Evolutionary conservation across 1,140 invertebrate species (phyloP), one percentile per base, ranked within the genome.

Genomic region (Stegodyphus dumicola): DNA sequence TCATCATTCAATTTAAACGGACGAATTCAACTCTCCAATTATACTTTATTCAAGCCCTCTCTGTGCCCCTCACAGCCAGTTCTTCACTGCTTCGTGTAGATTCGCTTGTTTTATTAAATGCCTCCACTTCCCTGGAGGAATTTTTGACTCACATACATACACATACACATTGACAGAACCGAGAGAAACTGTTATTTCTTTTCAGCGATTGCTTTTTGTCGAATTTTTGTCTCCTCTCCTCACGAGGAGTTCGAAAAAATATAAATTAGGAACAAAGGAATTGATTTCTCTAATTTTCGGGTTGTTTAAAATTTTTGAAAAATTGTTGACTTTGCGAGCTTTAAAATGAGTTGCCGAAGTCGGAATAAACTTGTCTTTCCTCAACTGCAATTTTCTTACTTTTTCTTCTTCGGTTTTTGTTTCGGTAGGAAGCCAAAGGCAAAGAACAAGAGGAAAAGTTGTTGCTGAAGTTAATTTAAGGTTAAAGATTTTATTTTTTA

Each of bases 1-100:
- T 71, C 77, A 71, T 80, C 77, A 80, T 80, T 80, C 77, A 80
- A 80, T 80, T 80, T 80, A 71, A 80, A 80, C 77, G 67, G 52
- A 13, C 56, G 15, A 15, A 15, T 60, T 15, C 56, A 15, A 69
- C 77, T 71, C 77, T 71, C 66, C 77, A 80, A 80, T 80, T 80
- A 80, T 71, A 60, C 71, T 71, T 80, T 60, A 80, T 80, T 71
- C 77, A 71, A 60, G 11, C 56, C 15, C 56, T 60, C 56, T 60
- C 56, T 5, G 56, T 15, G 9, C 56, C 15, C 56, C 56, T 10
- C 56, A 1, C 56, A 10, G 56, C 56, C 9, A 15, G 56, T 60
- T 60, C 56, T 60, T 60, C 56, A 9, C 56, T 33, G 33, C 33
- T 3, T 3, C 33, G 33, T 33, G 33, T 33, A 33, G 33, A 33